These are phyloP conservation scores for Tiliacea citrago DNA, from an alignment of 2,888 invertebrate genomes.

Conservation along the genomic window DNA sequence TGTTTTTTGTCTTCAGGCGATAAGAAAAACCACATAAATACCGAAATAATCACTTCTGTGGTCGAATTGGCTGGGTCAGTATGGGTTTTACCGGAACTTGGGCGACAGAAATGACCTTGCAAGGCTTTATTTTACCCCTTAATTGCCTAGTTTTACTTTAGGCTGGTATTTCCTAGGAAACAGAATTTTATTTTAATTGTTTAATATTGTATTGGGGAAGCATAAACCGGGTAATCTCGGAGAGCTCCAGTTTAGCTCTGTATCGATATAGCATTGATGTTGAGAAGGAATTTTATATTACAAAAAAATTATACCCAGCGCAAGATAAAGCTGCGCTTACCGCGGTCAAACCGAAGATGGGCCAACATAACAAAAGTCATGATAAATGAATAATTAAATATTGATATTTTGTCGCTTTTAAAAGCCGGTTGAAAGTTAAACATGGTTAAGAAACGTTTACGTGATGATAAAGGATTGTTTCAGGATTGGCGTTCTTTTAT, in stretches of 20 bases:
- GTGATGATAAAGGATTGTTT: neutral
- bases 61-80: conserved; percentile 27
- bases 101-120: conserved; percentile 47
- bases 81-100: conserved; percentile 57
- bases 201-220: neutral
- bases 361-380: neutral
- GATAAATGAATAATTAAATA: neutral
- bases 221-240: neutral
- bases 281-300: neutral
- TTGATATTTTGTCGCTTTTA: neutral
- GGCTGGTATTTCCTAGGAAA: conserved; percentile 38
- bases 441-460: neutral
- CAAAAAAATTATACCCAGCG: neutral
- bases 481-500: no score
- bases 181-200: neutral
- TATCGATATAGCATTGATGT: neutral
- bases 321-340: neutral
- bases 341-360: no score
- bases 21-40: conserved; percentile 63
- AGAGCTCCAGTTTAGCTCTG: neutral
- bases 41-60: conserved; percentile 55
- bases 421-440: neutral
- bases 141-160: conserved; percentile 39
- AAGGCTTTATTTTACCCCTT: conserved; percentile 54
- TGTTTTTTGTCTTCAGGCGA: conserved; percentile 57